phyloP scores from a whole-genome alignment of 2,888 invertebrate species.

The Athetis lepigone region DNA sequence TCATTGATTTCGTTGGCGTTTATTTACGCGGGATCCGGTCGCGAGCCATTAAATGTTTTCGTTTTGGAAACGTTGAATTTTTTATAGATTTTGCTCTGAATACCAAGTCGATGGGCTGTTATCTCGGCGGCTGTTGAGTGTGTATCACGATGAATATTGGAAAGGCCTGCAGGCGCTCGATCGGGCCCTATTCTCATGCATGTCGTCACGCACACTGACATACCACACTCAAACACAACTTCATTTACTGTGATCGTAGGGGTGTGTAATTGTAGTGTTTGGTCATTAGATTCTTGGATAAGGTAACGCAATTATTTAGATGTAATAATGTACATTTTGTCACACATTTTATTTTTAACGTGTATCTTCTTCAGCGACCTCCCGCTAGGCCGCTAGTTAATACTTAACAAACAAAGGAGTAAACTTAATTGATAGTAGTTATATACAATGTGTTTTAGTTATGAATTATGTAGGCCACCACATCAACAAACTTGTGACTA shows the following conservation, averaged over 20 bases:
- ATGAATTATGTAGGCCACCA: constrained; percentile 47
- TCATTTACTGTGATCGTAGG: neutral
- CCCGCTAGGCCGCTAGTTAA: neutral
- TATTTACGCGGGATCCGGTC: constrained; percentile 32
- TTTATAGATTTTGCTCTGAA: constrained; percentile 13
- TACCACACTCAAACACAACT: neutral
- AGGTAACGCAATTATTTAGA: neutral
- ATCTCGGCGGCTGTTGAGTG: neutral
- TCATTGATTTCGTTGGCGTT: constrained; percentile 42
- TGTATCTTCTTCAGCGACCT: too few species aligned
- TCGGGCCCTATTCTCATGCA: neutral
- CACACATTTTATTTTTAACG: neutral
- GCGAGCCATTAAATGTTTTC: constrained; percentile 27
- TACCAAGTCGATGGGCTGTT: constrained; percentile 4
- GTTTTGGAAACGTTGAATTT: constrained; percentile 28
- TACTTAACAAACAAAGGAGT: constrained; percentile 30
- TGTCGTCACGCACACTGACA: neutral
- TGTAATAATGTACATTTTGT: neutral
- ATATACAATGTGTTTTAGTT: constrained; percentile 42
- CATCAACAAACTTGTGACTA: constrained; percentile 52
- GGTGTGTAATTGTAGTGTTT: neutral
- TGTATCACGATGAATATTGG: constrained; percentile 6
- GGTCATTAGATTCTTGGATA: neutral
- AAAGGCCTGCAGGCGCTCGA: constrained; percentile 4
- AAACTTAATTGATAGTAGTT: constrained; percentile 32